Conservation (phyloP, 92 coral and sea anemone genomes). For the Heliopora coerulea region DNA sequence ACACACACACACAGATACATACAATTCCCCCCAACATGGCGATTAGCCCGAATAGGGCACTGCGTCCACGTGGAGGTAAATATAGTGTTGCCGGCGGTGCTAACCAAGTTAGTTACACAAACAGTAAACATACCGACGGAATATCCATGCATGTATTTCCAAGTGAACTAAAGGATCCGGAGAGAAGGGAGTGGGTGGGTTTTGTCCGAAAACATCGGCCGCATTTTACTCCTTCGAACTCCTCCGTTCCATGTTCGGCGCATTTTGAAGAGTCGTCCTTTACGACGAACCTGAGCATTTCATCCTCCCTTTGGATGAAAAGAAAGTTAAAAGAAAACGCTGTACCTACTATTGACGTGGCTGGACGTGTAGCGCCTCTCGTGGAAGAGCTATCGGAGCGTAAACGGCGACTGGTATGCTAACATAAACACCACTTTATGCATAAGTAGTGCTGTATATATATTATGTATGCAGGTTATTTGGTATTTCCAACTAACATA, state of each 20-base stretch:
- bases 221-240: neutral
- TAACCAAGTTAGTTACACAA: slow-evolving; percentile 17
- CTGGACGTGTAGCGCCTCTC: neutral
- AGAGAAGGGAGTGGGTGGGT: slow-evolving; percentile 13
- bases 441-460: neutral
- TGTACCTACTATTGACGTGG: slow-evolving; percentile 14
- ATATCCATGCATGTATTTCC: slow-evolving; percentile 24
- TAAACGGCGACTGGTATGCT: neutral
- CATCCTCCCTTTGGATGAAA: neutral
- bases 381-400: neutral
- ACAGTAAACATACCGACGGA: slow-evolving; percentile 2
- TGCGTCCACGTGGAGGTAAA: neutral
- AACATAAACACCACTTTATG: neutral
- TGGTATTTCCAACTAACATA: no score
- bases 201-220: slow-evolving; percentile 29
- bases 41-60: neutral
- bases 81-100: slow-evolving; percentile 29
- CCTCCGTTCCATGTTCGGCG: neutral
- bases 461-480: no score
- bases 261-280: neutral
- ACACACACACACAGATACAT: no score
- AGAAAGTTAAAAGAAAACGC: neutral
- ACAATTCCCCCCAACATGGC: neutral
- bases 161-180: slow-evolving; percentile 3
- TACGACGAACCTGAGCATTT: neutral